Conservation (phyloP, 1,140 invertebrate species). For the Episyrphus balteatus region DNA sequence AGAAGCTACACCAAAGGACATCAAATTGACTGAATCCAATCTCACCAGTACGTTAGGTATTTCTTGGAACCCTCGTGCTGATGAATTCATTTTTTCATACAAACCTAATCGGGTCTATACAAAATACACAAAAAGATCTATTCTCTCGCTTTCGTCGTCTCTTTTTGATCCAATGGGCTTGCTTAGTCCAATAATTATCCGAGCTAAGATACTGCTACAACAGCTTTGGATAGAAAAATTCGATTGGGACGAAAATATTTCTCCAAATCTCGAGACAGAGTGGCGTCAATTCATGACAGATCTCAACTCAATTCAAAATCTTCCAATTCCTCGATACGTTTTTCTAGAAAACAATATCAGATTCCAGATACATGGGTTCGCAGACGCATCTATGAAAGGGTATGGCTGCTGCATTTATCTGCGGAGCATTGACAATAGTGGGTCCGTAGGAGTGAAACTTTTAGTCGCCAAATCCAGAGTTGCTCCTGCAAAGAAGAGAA, state of each 20-base stretch:
- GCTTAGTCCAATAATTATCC: too few relatives aligned
- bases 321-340: neutral
- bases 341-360: neutral
- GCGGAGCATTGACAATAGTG: neutral
- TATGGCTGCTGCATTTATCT: constrained; percentile 5
- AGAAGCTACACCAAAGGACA: too few relatives aligned
- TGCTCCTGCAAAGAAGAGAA: neutral
- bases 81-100: neutral
- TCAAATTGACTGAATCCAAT: neutral
- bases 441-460: neutral
- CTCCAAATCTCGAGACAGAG: neutral
- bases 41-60: neutral
- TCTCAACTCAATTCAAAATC: neutral
- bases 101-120: neutral
- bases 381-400: neutral
- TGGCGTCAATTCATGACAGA: neutral
- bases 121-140: constrained; percentile 2
- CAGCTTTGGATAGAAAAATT: constrained; percentile 2
- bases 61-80: neutral
- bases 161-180: too few relatives aligned
- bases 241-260: constrained; percentile 1
- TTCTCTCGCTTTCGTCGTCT: too few relatives aligned
- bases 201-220: too few relatives aligned
- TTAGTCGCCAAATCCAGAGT: constrained; percentile 3
- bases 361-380: neutral